Conservation (phyloP, 2,113 vertebrate genomes). For the Taxidea taxus region DNA sequence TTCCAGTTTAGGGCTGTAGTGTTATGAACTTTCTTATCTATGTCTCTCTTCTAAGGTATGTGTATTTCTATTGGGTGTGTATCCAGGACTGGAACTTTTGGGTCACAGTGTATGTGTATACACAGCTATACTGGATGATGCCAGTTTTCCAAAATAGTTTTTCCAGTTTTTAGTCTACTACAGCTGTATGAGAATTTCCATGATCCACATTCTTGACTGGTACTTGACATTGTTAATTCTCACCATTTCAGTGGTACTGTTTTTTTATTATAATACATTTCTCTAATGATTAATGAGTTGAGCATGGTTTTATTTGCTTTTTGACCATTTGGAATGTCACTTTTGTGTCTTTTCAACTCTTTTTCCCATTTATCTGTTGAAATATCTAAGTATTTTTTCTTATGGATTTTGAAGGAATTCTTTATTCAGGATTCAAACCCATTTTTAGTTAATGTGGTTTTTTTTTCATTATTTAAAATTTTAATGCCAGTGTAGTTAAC, state of each 20-base stretch:
- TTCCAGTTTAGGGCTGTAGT: neutral
- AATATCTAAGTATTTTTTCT: neutral
- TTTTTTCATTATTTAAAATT: neutral
- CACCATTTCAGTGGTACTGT: neutral
- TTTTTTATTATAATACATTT: conserved; percentile 8
- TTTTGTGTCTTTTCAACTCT: neutral
- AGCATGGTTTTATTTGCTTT: neutral
- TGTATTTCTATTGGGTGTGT: neutral
- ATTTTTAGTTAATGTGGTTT: neutral
- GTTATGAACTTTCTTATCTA: neutral
- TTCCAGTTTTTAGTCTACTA: neutral
- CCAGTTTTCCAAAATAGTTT: neutral
- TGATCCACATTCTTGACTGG: neutral
- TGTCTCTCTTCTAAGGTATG: neutral
- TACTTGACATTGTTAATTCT: conserved; percentile 2
- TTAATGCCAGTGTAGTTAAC: neutral
- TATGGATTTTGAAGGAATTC: neutral
- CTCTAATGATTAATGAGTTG: neutral
- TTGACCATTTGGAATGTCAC: neutral
- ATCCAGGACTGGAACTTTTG: neutral
- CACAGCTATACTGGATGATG: neutral
- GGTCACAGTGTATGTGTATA: neutral
- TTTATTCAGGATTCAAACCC: neutral
- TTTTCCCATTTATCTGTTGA: neutral
- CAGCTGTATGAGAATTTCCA: neutral